Conservation (phyloP, 2,888 invertebrate genomes). For the Palloptera scutellata region DNA sequence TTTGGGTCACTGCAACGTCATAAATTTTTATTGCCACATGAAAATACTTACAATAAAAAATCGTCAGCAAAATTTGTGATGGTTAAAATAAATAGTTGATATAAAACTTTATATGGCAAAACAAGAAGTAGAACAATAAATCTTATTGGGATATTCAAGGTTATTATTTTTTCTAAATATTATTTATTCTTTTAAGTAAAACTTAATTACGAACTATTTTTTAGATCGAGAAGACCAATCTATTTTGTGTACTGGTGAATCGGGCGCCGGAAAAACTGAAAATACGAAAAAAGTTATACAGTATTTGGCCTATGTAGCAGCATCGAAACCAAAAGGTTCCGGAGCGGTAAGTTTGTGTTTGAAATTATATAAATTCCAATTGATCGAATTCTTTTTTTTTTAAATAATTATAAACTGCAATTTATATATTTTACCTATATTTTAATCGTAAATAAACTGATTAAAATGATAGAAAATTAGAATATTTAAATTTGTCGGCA, state of each 20-base stretch:
- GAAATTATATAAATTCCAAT: not conserved
- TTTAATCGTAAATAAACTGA: not conserved
- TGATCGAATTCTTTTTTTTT: not conserved
- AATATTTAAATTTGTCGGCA: too few species aligned
- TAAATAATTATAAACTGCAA: not conserved
- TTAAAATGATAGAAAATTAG: too few species aligned
- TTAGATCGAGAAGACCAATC: constrained; percentile 99
- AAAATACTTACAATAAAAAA: too few species aligned
- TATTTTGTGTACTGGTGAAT: constrained; percentile 99
- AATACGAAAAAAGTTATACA: constrained; percentile 99
- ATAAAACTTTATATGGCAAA: too few species aligned
- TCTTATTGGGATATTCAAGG: too few species aligned
- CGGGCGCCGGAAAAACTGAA: constrained; percentile 99
- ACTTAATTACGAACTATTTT: constrained; percentile 8
- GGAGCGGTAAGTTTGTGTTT: constrained; percentile 76
- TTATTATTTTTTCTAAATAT: not conserved
- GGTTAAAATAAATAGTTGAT: too few species aligned
- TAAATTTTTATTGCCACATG: too few species aligned
- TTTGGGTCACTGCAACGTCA: too few species aligned
- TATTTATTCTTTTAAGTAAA: not conserved
- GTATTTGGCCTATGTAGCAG: constrained; percentile 98
- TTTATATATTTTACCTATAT: constrained; percentile 20
- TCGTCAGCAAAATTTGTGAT: too few species aligned
- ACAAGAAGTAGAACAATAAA: too few species aligned
- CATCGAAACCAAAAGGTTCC: constrained; percentile 92